These are phyloP conservation scores for Chaetorhynchus papuensis DNA, from an alignment of 2,113 vertebrate species.

Conservation along the genomic window DNA sequence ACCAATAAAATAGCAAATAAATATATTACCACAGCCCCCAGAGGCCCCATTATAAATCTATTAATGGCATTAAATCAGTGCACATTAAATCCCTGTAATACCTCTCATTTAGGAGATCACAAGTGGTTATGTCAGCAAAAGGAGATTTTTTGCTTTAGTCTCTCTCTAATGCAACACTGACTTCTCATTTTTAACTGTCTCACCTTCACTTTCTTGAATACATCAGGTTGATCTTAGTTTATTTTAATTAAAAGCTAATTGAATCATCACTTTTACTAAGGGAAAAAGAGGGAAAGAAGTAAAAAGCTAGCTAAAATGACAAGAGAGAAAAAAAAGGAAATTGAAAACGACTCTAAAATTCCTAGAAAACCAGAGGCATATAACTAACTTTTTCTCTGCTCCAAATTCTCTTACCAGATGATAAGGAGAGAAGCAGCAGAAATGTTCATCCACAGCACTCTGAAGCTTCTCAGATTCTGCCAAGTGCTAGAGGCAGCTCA, in stretches of 20 bases:
- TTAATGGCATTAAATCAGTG: not conserved
- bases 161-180: not conserved
- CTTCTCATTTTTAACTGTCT: not conserved
- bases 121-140: not conserved
- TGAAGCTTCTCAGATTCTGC: not conserved
- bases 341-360: not conserved
- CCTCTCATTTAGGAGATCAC: not conserved
- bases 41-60: not conserved
- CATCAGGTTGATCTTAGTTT: not conserved
- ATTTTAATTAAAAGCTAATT: not conserved
- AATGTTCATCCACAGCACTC: not conserved
- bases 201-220: not conserved
- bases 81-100: not conserved
- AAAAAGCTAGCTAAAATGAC: not conserved
- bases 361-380: not conserved
- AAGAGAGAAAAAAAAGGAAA: not conserved
- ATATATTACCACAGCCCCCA: not conserved
- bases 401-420: not conserved
- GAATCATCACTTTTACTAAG: not conserved
- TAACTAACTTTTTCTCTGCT: not conserved
- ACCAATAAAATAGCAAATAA: not conserved
- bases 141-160: not conserved
- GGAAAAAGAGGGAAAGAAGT: not conserved
- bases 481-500: not conserved
- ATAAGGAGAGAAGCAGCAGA: not conserved